Evolutionary conservation across 2,113 vertebrate genomes (phyloP), one percentile per base, ranked within the genome.

Genomic region (Setophaga petechia): DNA sequence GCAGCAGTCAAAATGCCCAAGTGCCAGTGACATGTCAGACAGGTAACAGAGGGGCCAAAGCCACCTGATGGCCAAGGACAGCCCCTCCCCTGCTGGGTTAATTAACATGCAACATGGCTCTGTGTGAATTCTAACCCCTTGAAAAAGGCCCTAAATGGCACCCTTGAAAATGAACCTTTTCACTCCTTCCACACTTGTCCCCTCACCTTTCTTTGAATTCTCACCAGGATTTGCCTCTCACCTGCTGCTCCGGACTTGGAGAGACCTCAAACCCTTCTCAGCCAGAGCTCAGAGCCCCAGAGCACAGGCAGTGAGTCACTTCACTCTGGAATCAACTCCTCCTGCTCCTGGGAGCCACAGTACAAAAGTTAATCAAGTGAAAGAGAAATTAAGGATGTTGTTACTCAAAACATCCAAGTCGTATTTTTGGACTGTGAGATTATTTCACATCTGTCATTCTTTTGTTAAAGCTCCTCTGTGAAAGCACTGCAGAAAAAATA

Each of bases 331-430:
- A 94, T 91, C 81, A 95, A 94, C 75, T 81, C 59, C 71, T 83
- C 20, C 78, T 82, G 82, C 76, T 65, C 41, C n/a, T 12, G 17
- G 72, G 76, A 97, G 94, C 51, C 74, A 91, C 94, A 65, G 37
- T 15, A 62, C 20, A 82, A 57, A 96, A 96, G 83, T 73, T 63
- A 65, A 84, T 46, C 28, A 86, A 69, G 80, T 2, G 0, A 83
- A 78, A 77, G 92, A 79, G 62, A 97, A 96, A 95, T 92, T 74
- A 94, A 59, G 22, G 15, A 62, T 86, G 27, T 10, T 85, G 73
- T 61, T 69, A 84, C 51, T 75, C 52, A 80, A 55, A 97, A 96
- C 65, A 78, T 1, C 9, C 28, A 20, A 43, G 72, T 54, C 7
- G 1, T 72, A 49, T 52, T 94, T 66, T 51, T 78, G 44, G 49